Percentiles rank a stretch among this genome's conserved stretches.
phyloP scores from a whole-genome alignment of 2,888 invertebrate species.

The Ophraella communa region DNA sequence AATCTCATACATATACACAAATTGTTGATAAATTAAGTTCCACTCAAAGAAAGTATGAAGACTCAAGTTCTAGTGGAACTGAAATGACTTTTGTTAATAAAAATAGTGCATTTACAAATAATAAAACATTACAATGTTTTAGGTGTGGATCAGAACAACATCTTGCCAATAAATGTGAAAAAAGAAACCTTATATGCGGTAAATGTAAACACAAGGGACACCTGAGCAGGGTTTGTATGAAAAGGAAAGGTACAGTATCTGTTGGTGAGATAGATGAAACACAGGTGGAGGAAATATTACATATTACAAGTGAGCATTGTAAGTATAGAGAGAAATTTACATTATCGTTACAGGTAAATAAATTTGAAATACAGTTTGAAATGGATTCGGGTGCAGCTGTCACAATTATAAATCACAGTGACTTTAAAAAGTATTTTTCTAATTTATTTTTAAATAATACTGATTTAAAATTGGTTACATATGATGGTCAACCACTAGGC shows the following conservation, averaged over 20 bases:
- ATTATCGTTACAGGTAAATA: not conserved
- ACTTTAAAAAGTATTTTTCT: not conserved
- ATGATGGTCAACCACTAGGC: not conserved
- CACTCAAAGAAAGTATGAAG: no score
- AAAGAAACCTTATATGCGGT: not conserved
- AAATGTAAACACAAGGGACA: conserved; percentile 6
- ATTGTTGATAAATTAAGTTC: no score
- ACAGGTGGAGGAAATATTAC: not conserved
- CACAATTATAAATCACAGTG: not conserved
- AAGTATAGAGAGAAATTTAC: conserved; percentile 6
- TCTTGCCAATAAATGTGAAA: no score
- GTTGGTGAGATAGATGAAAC: not conserved
- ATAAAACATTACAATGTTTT: no score
- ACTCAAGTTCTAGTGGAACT: no score
- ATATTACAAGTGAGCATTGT: not conserved
- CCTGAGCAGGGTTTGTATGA: not conserved
- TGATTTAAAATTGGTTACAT: not conserved
- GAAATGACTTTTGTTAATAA: not conserved
- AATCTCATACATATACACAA: no score
- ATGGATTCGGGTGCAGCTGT: conserved; percentile 14
- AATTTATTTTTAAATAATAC: not conserved
- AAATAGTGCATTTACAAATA: no score
- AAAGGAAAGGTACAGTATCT: not conserved
- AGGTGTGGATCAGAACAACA: no score
- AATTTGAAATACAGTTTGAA: conserved; percentile 6